These are phyloP conservation scores for Siniperca scherzeri DNA, from an alignment of 2,797 vertebrate species.

Conservation along the genomic window DNA sequence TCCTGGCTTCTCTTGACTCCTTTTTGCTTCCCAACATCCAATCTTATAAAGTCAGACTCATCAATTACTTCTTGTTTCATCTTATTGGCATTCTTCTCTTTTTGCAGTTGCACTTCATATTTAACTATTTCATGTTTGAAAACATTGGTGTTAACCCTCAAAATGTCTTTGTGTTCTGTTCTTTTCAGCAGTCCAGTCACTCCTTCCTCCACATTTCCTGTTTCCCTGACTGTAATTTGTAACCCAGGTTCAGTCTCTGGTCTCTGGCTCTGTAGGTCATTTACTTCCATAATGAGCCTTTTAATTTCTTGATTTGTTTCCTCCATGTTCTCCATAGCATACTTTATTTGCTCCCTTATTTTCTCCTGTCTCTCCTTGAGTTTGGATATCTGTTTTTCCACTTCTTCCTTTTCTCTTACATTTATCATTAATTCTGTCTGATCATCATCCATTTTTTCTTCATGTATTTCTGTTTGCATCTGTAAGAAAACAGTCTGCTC, in stretches of 20 bases:
- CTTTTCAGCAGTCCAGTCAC: constrained; percentile 10
- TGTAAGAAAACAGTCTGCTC: constrained; percentile 25
- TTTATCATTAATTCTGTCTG: constrained; percentile 18
- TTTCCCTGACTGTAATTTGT: constrained; percentile 15
- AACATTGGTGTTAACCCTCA: constrained; percentile 16
- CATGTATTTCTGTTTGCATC: constrained; percentile 17
- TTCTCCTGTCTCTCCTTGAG: constrained; percentile 48
- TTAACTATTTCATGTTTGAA: constrained; percentile 10
- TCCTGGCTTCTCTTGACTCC: constrained; percentile 3
- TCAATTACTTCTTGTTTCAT: constrained; percentile 17
- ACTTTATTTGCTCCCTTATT: constrained; percentile 49
- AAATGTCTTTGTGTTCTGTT: constrained; percentile 18
- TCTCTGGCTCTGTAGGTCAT: constrained; percentile 45
- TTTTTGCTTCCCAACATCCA: constrained; percentile 32
- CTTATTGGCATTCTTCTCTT: neutral
- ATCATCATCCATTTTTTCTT: constrained; percentile 42
- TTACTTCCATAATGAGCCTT: constrained; percentile 63
- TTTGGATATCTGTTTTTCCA: constrained; percentile 48
- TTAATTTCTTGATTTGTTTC: constrained; percentile 56
- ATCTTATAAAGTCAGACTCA: neutral
- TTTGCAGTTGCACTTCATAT: constrained; percentile 4
- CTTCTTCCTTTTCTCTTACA: constrained; percentile 29
- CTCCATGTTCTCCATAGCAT: constrained; percentile 43
- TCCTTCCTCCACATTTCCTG: constrained; percentile 17
- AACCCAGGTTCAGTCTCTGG: constrained; percentile 21